Conservation (phyloP, 2,113 vertebrate genomes). For the Phocoena sinus region DNA sequence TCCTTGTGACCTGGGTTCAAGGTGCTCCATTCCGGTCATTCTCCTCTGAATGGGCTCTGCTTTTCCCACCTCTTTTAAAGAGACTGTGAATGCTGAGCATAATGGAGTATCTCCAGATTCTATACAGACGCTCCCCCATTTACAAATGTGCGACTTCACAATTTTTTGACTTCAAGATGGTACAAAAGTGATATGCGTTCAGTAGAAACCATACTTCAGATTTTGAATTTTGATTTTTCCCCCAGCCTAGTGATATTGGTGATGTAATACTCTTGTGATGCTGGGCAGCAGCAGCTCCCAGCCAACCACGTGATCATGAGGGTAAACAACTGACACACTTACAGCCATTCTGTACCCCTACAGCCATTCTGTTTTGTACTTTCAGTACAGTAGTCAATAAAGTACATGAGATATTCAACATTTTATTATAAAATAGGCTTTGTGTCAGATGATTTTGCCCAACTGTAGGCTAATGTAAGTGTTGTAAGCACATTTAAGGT, state of each 20-base stretch:
- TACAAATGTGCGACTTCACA: not conserved
- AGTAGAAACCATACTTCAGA: not conserved
- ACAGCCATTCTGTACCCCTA: not conserved
- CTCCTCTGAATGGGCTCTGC: not conserved
- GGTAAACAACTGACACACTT: too few relatives aligned
- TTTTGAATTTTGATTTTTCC: not conserved
- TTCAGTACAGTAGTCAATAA: not conserved
- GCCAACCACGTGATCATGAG: not conserved
- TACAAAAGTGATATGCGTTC: not conserved
- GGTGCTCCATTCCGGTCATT: not conserved
- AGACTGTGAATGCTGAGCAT: not conserved
- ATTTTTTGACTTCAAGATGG: not conserved
- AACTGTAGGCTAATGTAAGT: not conserved
- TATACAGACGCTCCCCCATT: not conserved
- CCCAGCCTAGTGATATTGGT: not conserved
- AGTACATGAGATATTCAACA: not conserved
- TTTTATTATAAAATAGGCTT: not conserved
- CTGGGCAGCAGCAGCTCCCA: not conserved
- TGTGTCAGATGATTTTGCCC: not conserved
- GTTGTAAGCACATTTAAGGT: not conserved
- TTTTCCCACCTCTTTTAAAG: not conserved
- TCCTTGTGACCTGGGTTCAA: not conserved
- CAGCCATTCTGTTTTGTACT: not conserved
- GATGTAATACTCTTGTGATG: not conserved
- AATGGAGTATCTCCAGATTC: not conserved